Conservation (phyloP, 2,888 invertebrate species). For the Drosophila pseudotalamancana region DNA sequence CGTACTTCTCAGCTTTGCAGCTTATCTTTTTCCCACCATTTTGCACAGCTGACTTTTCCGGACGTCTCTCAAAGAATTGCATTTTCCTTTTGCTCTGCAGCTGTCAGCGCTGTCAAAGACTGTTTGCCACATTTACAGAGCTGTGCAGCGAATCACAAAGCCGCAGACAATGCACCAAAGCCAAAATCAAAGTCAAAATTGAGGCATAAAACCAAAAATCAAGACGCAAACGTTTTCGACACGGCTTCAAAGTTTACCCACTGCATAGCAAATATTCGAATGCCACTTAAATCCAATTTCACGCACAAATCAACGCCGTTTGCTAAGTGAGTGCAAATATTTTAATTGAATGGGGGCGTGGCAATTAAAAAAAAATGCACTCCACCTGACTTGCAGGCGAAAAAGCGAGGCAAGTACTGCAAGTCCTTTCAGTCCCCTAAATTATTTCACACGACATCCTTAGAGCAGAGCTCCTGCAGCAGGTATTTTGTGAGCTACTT, state of each 20-base stretch:
- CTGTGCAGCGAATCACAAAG: slow-evolving; percentile 9
- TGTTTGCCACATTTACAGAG: slow-evolving; percentile 11
- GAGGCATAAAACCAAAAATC: slow-evolving; percentile 22
- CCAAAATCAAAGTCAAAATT: neutral
- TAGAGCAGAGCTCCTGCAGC: neutral
- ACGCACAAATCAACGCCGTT: slow-evolving; percentile 48
- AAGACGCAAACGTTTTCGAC: slow-evolving; percentile 15
- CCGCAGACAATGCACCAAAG: slow-evolving; percentile 28
- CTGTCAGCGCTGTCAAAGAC: slow-evolving; percentile 4
- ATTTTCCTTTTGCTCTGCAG: slow-evolving; percentile 7
- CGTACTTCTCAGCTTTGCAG: neutral
- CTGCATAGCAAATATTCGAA: neutral
- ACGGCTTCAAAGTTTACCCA: slow-evolving; percentile 12
- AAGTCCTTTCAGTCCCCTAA: neutral
- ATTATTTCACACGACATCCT: neutral
- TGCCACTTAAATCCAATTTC: slow-evolving; percentile 58
- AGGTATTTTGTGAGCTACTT: slow-evolving; percentile 55
- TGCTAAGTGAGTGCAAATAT: neutral
- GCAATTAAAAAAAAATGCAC: slow-evolving; percentile 31
- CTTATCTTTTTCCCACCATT: slow-evolving; percentile 17
- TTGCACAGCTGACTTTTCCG: neutral
- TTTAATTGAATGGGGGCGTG: slow-evolving; percentile 4
- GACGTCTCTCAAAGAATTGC: slow-evolving; percentile 3
- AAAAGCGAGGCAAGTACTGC: neutral
- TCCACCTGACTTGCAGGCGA: slow-evolving; percentile 9